A percentile compares a stretch with the other conserved stretches of the same genome.
These are phyloP conservation scores for Acropternis orthonyx DNA, from an alignment of 2,797 vertebrate genomes.

Conservation along the genomic window DNA sequence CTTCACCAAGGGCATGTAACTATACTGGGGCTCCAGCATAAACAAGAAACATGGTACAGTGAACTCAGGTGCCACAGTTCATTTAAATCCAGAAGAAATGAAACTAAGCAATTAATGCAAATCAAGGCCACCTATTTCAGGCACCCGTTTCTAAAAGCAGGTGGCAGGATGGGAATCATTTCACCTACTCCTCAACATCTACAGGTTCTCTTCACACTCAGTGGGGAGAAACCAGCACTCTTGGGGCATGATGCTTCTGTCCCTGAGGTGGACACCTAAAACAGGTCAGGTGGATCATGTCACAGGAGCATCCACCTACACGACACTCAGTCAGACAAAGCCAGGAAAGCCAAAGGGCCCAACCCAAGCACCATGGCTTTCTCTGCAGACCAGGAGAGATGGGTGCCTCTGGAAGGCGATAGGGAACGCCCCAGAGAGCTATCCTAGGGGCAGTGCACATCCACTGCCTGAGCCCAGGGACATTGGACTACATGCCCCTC, in stretches of 20 bases:
- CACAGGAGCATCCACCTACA: background rate
- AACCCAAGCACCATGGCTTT: background rate
- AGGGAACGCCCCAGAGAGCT: background rate
- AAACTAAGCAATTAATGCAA: background rate
- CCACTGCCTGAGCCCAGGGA: rapidly evolving
- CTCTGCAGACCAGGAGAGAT: background rate
- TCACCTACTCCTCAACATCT: background rate
- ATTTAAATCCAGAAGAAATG: background rate
- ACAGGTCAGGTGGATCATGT: background rate
- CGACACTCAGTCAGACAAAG: background rate
- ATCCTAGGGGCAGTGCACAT: background rate
- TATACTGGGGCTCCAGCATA: background rate
- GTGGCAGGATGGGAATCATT: background rate
- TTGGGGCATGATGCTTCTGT: background rate
- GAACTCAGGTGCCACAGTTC: background rate
- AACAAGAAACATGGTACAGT: background rate
- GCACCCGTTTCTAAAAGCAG: background rate
- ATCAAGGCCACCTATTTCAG: background rate
- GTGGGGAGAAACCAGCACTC: background rate
- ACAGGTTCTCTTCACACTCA: background rate
- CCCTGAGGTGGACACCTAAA: background rate
- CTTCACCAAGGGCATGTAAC: background rate
- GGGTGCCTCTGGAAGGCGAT: background rate
- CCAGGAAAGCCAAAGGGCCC: background rate
- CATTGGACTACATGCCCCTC: background rate